Evolutionary conservation across 2,113 vertebrate genomes (phyloP).

Genomic region (Epinephelus fuscoguttatus): DNA sequence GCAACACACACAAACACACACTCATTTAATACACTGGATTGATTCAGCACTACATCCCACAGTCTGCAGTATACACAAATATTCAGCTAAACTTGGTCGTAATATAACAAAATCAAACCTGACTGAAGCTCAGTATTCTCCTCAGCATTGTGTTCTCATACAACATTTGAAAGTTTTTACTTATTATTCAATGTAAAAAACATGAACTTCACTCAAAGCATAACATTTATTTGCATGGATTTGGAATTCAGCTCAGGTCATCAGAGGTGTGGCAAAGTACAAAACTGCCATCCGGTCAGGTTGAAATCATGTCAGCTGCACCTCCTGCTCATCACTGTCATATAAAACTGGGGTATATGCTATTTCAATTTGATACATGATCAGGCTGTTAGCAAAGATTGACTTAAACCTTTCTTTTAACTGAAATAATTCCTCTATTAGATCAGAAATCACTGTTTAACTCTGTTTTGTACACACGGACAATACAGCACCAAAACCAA

Average conservation of each 20-base stretch:
- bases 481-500: too few relatives aligned
- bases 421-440: too few relatives aligned
- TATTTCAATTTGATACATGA: not conserved
- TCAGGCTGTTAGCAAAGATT: not conserved
- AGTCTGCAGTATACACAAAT: not conserved
- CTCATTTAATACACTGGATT: not conserved
- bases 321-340: not conserved
- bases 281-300: not conserved
- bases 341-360: not conserved
- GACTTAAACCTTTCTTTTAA: too few relatives aligned
- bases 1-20: conserved; percentile 23
- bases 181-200: too few relatives aligned
- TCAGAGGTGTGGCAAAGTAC: not conserved
- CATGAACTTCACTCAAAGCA: too few relatives aligned
- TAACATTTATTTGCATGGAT: too few relatives aligned
- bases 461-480: not conserved
- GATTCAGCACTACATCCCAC: not conserved
- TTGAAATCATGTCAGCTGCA: not conserved
- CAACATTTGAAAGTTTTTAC: not conserved
- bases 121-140: not conserved
- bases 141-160: not conserved
- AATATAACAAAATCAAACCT: not conserved
- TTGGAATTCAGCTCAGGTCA: too few relatives aligned
- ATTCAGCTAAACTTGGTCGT: too few relatives aligned
- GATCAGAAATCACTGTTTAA: not conserved